Evolutionary conservation across 2,888 invertebrate genomes (phyloP).

Genomic region (Drosophila infuscata): DNA sequence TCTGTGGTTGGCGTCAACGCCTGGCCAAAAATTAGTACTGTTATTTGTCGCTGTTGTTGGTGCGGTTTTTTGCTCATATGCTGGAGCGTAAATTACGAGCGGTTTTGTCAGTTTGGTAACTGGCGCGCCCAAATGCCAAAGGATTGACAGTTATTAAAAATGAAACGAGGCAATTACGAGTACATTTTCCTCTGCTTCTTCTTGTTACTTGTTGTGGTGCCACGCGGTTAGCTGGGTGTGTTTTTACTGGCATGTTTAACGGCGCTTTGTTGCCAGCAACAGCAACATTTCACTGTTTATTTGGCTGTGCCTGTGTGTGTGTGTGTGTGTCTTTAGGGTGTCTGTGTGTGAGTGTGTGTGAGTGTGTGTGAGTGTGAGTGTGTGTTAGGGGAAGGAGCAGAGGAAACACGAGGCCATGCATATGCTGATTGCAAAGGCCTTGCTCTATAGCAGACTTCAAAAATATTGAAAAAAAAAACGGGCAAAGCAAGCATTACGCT

Average conservation of each 20-base stretch:
- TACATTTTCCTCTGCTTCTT: slow-evolving; percentile 51
- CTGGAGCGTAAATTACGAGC: slow-evolving; percentile 65
- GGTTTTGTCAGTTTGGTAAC: slow-evolving; percentile 66
- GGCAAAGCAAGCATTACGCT: slow-evolving; percentile 40
- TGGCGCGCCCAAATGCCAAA: slow-evolving; percentile 71
- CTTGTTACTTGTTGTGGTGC: slow-evolving; percentile 5
- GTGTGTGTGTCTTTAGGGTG: slow-evolving; percentile 5
- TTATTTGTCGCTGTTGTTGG: slow-evolving; percentile 22
- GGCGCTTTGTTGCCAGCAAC: slow-evolving; percentile 58
- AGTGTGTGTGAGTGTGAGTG: slow-evolving; percentile 14
- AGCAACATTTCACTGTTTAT: slow-evolving; percentile 48
- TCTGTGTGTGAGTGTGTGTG: slow-evolving; percentile 10
- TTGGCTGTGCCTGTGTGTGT: slow-evolving; percentile 18
- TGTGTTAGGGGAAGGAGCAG: slow-evolving; percentile 10
- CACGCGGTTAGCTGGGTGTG: slow-evolving; percentile 61
- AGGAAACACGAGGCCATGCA: slow-evolving; percentile 56
- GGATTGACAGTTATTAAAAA: slow-evolving; percentile 81
- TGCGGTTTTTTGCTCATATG: slow-evolving; percentile 50
- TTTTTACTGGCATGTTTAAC: slow-evolving; percentile 73
- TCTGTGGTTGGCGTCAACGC: slow-evolving; percentile 20
- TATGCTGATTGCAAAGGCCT: slow-evolving; percentile 71
- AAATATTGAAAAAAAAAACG: slow-evolving; percentile 30
- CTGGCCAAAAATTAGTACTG: slow-evolving; percentile 29
- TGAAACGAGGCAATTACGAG: slow-evolving; percentile 77
- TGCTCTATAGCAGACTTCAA: slow-evolving; percentile 55